phyloP scores from a whole-genome alignment of 2,888 invertebrate species.

The Seira musarum region DNA sequence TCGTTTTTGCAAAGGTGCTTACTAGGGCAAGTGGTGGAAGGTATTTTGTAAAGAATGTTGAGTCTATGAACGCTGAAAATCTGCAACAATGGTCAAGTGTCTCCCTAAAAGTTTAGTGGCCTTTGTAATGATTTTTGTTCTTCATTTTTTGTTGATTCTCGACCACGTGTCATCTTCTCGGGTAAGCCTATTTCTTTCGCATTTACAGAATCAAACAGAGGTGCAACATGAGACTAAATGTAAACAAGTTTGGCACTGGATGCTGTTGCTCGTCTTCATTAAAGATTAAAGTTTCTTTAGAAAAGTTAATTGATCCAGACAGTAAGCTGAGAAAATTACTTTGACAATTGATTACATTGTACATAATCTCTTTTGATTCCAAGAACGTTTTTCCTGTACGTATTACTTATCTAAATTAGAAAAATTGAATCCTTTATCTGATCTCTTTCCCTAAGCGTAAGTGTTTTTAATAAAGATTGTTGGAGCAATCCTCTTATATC shows the following conservation, averaged over 20 bases:
- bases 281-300: too few relatives aligned
- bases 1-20: too few relatives aligned
- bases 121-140: not conserved
- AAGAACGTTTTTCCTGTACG: conserved; percentile 1
- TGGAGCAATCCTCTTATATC: too few relatives aligned
- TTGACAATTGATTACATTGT: too few relatives aligned
- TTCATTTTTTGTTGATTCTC: conserved; percentile 16
- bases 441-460: too few relatives aligned
- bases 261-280: too few relatives aligned
- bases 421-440: conserved; percentile 13
- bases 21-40: too few relatives aligned
- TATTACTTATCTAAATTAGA: conserved; percentile 23
- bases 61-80: too few relatives aligned
- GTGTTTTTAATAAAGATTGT: too few relatives aligned
- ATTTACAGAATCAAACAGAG: not conserved
- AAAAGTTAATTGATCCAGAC: conserved; percentile 18
- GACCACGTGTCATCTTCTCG: conserved; percentile 41
- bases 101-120: not conserved
- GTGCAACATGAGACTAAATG: too few relatives aligned
- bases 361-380: too few relatives aligned
- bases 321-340: not conserved
- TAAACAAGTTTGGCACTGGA: not conserved
- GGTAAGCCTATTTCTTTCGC: conserved; percentile 20
- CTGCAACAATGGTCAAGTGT: not conserved
- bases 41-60: too few relatives aligned